Percentiles rank a stretch among this genome's conserved stretches.
These are phyloP conservation scores for Tenrec ecaudatus DNA, from an alignment of 2,113 vertebrate genomes.

Conservation along the genomic window DNA sequence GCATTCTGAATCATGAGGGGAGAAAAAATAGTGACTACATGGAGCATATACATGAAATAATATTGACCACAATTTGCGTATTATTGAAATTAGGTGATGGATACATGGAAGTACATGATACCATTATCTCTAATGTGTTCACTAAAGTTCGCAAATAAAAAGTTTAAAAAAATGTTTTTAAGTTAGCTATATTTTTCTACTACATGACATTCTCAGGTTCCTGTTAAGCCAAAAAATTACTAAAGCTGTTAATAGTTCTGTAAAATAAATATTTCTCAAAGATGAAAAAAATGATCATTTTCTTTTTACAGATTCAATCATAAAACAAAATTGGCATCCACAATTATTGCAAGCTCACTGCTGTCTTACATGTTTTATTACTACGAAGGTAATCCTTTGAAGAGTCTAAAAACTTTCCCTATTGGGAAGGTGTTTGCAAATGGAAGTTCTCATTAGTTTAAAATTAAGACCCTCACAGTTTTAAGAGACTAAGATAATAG, in stretches of 20 bases:
- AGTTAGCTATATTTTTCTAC: background rate
- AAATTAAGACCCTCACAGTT: background rate
- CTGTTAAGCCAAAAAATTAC: background rate
- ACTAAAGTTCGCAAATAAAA: too few relatives aligned
- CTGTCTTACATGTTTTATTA: background rate
- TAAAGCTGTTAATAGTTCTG: constrained; percentile 10
- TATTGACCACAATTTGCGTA: too few relatives aligned
- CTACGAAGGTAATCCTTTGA: background rate
- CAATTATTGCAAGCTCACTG: background rate
- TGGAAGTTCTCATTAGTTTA: constrained; percentile 17
- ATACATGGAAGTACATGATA: too few relatives aligned
- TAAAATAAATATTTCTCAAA: background rate
- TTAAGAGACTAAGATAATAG: constrained; percentile 18
- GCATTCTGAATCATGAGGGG: too few relatives aligned
- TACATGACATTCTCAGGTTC: background rate
- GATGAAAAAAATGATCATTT: background rate
- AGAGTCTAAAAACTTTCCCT: constrained; percentile 4
- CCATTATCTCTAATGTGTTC: too few relatives aligned
- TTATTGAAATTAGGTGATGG: too few relatives aligned
- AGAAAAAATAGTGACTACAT: too few relatives aligned
- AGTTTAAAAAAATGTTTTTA: background rate
- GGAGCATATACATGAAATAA: too few relatives aligned
- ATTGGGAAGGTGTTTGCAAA: background rate
- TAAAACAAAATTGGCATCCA: constrained; percentile 10
- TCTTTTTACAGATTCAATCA: background rate